Evolutionary conservation across 2,797 vertebrate species (phyloP).

Genomic region (Cacajao melanocephalus): DNA sequence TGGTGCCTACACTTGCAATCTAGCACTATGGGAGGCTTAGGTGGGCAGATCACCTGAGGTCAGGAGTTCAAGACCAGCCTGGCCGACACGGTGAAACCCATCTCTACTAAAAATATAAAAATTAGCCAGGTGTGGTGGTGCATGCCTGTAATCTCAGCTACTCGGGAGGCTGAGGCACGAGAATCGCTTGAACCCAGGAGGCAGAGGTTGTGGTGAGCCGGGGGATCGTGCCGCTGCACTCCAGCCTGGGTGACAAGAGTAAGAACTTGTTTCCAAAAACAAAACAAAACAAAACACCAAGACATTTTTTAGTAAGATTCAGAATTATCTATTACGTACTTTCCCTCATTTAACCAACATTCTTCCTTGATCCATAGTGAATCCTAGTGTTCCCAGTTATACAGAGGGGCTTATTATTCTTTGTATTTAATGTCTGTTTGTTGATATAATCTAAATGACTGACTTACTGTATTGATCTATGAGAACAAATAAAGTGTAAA

Average conservation of each 20-base stretch:
- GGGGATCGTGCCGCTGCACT: background rate
- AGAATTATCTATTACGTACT: background rate
- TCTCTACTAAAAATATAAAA: background rate
- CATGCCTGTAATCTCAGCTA: background rate
- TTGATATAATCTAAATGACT: background rate
- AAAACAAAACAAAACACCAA: background rate
- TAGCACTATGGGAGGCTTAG: background rate
- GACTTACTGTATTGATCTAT: background rate
- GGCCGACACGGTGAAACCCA: background rate
- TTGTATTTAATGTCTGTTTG: background rate
- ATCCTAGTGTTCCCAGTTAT: background rate
- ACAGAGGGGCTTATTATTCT: background rate
- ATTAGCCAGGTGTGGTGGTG: background rate
- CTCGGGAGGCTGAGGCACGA: background rate
- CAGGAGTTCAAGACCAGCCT: background rate
- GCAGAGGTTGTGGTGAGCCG: background rate
- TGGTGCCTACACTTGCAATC: background rate
- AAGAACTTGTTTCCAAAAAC: background rate
- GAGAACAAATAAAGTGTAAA: background rate
- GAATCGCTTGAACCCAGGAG: too few species aligned
- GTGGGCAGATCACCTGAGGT: background rate
- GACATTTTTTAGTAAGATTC: background rate
- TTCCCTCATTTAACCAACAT: background rate
- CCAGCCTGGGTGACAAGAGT: background rate
- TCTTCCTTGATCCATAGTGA: background rate